A percentile compares a stretch with the other conserved stretches of the same genome.
phyloP scores from a whole-genome alignment of 2,113 vertebrate genomes.

The Callithrix jacchus region DNA sequence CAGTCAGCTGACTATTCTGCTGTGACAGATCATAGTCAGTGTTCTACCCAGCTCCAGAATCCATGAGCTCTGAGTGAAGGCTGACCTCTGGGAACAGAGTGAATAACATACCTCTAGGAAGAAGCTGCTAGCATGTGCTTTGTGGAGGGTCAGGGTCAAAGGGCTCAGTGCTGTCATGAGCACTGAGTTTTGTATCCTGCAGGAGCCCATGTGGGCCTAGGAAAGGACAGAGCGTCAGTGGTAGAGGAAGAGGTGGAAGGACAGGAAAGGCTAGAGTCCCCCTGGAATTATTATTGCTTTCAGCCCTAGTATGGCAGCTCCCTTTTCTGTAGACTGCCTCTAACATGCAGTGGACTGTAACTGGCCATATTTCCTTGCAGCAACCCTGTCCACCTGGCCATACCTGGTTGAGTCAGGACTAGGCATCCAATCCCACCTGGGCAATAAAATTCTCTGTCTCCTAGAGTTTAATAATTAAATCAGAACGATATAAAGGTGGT shows the following conservation, averaged over 20 bases:
- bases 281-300: neutral
- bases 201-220: no score
- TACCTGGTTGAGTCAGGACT: neutral
- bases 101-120: fast-evolving
- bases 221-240: neutral
- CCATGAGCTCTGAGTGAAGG: neutral
- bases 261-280: neutral
- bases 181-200: neutral
- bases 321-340: neutral
- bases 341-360: neutral
- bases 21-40: neutral
- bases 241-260: neutral
- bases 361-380: neutral
- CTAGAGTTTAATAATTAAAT: neutral
- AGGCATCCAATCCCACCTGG: no score
- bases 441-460: neutral
- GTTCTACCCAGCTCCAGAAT: neutral
- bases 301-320: no score
- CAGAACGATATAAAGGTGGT: neutral
- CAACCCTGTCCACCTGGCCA: neutral
- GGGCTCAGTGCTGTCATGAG: neutral
- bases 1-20: neutral
- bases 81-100: neutral
- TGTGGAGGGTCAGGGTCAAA: neutral
- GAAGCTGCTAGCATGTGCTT: neutral